Conservation (phyloP, 2,113 vertebrate species). For the Todiramphus chloris region DNA sequence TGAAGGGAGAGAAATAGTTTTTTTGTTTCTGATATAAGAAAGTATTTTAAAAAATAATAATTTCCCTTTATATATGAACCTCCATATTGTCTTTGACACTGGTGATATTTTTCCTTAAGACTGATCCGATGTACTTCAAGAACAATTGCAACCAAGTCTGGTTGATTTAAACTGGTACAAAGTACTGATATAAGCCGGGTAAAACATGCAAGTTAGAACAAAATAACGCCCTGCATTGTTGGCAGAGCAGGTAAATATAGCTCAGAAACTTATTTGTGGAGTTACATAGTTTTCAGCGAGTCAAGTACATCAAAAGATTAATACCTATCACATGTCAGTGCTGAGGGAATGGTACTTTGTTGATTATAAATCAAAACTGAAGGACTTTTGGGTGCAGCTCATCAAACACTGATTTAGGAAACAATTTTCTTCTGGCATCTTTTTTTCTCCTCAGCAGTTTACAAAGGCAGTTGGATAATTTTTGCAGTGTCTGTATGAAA, state of each 20-base stretch:
- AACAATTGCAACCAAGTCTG: background rate
- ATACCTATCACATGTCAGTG: background rate
- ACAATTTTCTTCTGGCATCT: background rate
- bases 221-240: background rate
- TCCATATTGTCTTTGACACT: background rate
- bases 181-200: background rate
- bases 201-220: background rate
- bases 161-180: background rate
- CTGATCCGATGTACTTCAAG: background rate
- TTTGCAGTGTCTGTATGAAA: background rate
- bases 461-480: background rate
- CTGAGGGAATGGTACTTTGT: background rate
- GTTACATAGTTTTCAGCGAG: background rate
- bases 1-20: background rate
- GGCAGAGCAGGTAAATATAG: background rate
- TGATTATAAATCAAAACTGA: background rate
- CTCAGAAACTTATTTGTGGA: background rate
- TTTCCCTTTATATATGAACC: background rate
- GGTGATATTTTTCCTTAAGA: background rate
- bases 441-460: conserved; percentile 29
- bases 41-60: background rate
- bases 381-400: conserved; percentile 14
- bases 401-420: background rate
- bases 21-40: background rate
- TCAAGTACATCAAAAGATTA: background rate